These are phyloP conservation scores for Rhincodon typus DNA, from an alignment of 2,797 vertebrate species.

Conservation along the genomic window DNA sequence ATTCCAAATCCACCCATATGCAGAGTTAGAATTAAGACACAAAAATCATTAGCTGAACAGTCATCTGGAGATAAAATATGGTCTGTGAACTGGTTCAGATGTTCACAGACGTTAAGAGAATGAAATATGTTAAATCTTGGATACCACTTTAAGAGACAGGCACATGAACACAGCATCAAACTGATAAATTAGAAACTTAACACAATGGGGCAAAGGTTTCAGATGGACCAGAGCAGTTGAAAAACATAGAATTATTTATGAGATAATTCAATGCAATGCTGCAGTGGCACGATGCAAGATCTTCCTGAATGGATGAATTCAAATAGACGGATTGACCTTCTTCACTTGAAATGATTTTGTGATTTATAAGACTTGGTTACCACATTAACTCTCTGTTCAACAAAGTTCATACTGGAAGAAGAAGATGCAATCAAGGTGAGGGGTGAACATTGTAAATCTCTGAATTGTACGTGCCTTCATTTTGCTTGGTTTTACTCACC, in stretches of 20 bases:
- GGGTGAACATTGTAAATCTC: not conserved
- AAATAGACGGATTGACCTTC: not conserved
- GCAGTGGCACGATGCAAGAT: not conserved
- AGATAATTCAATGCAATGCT: not conserved
- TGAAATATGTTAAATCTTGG: not conserved
- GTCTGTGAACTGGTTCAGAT: not conserved
- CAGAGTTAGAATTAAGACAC: not conserved
- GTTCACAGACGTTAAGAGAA: not conserved
- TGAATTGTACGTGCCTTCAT: not conserved
- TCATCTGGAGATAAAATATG: not conserved
- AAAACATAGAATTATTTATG: not conserved
- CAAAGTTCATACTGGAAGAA: not conserved
- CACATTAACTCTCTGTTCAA: not conserved
- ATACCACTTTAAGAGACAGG: not conserved
- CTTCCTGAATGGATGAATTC: not conserved
- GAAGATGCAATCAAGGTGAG: not conserved
- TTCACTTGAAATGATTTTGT: not conserved
- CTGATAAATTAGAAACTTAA: not conserved
- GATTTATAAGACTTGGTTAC: not conserved
- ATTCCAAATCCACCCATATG: not conserved
- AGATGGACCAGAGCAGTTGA: not conserved
- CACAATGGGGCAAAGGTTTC: not conserved
- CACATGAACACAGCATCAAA: not conserved
- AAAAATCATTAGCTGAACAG: not conserved
- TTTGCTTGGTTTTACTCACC: conserved; percentile 61